Evolutionary conservation across 1,140 invertebrate species (phyloP).

Genomic region (Rhagoletis pomonella): DNA sequence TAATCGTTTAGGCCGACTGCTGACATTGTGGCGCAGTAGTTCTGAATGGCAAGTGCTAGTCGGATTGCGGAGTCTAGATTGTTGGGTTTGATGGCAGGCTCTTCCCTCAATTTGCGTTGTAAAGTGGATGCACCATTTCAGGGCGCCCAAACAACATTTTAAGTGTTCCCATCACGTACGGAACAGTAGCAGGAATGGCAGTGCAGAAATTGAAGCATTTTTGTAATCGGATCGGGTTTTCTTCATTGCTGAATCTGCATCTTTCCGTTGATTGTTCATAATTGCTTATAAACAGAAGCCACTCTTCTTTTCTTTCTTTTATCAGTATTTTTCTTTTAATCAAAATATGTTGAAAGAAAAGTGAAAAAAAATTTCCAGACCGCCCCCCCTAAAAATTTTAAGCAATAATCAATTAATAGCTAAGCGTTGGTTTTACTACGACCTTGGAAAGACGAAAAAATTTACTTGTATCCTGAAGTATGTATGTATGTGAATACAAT

Average conservation of each 20-base stretch:
- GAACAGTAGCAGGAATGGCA: conserved; percentile 39
- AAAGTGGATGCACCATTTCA: conserved; percentile 33
- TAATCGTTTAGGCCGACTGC: conserved; percentile 34
- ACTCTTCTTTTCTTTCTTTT: conserved; percentile 15
- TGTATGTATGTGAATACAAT: too few relatives aligned
- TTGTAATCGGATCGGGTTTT: conserved; percentile 50
- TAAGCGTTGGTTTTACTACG: too few relatives aligned
- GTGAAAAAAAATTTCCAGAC: too few relatives aligned
- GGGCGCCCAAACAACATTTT: conserved; percentile 53
- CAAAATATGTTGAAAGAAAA: too few relatives aligned
- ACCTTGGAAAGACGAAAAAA: too few relatives aligned
- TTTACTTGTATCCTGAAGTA: too few relatives aligned
- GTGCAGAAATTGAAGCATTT: conserved; percentile 21
- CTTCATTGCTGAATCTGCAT: conserved; percentile 35
- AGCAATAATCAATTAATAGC: too few relatives aligned
- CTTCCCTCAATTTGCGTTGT: conserved; percentile 18
- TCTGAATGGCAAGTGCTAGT: conserved; percentile 42
- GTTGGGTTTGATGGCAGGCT: conserved; percentile 21
- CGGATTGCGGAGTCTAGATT: conserved; percentile 44
- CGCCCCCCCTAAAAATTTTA: too few relatives aligned
- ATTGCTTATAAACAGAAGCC: conserved; percentile 50
- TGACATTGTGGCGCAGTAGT: conserved; percentile 41
- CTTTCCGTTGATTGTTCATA: conserved; percentile 24
- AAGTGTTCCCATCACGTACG: conserved; percentile 23
- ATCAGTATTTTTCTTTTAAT: too few relatives aligned